Percentiles rank a stretch among this genome's conserved stretches.
Conservation (phyloP, 64 coral and sea anemone species). For the Montipora cactus region DNA sequence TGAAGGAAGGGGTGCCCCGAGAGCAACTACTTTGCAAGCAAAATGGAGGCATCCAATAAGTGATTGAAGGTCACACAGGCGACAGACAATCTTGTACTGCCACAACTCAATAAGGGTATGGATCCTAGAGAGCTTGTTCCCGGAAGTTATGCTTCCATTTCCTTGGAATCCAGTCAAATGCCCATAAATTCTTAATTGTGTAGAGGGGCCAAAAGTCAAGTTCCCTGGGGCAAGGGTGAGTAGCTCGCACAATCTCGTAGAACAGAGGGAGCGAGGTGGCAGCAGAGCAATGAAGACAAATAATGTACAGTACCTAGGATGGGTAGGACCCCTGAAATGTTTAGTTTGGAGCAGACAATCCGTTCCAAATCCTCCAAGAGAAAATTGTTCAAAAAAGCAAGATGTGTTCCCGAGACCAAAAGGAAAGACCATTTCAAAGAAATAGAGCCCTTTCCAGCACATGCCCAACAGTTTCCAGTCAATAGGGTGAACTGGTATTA, state of each 20-base stretch:
- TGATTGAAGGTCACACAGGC: not conserved
- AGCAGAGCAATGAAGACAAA: too few relatives aligned
- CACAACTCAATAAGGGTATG: not conserved
- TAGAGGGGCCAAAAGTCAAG: slow-evolving; percentile 7
- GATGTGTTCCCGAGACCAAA: slow-evolving; percentile 12
- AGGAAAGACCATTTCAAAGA: slow-evolving; percentile 17
- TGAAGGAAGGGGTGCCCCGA: slow-evolving; percentile 26
- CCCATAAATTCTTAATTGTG: slow-evolving; percentile 34
- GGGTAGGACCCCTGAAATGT: not conserved
- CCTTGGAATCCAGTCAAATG: slow-evolving; percentile 10
- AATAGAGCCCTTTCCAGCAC: slow-evolving; percentile 40
- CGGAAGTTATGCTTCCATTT: slow-evolving; percentile 20
- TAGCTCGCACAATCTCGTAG: not conserved
- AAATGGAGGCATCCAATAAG: slow-evolving; percentile 28
- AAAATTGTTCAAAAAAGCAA: not conserved
- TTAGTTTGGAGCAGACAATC: slow-evolving; percentile 1
- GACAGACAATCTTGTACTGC: too few relatives aligned
- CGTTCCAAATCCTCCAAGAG: slow-evolving; percentile 21
- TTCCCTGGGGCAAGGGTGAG: not conserved
- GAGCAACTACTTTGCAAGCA: slow-evolving; percentile 32
- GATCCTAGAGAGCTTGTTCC: not conserved
- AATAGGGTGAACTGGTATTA: slow-evolving; percentile 40
- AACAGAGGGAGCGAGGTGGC: too few relatives aligned
- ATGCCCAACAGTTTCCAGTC: slow-evolving; percentile 53
- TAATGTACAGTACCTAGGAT: not conserved